These are phyloP conservation scores for Cantharis rufa DNA, from an alignment of 2,888 invertebrate genomes.

Conservation along the genomic window DNA sequence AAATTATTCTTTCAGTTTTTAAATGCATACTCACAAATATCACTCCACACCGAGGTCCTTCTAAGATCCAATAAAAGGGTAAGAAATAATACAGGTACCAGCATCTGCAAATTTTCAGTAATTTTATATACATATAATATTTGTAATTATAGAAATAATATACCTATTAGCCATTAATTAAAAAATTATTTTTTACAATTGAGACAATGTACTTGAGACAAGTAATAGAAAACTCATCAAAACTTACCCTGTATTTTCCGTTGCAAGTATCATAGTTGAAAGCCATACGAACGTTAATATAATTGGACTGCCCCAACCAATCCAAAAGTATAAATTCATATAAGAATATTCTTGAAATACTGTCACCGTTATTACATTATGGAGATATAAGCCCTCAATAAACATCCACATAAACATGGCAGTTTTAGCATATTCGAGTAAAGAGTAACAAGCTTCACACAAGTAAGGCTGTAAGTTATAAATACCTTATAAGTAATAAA, in stretches of 20 bases:
- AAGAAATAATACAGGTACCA: conserved; percentile 87
- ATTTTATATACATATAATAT: no score
- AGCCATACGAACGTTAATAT: conserved; percentile 73
- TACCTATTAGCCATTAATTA: no score
- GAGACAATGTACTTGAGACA: background rate
- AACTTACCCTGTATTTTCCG: conserved; percentile 44
- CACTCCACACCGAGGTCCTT: conserved; percentile 81
- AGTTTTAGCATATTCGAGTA: conserved; percentile 86
- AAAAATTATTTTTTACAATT: no score
- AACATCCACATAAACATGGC: conserved; percentile 98
- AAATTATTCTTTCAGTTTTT: background rate
- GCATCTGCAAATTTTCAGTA: conserved; percentile 58
- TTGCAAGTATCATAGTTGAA: conserved; percentile 56
- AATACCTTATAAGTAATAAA: no score
- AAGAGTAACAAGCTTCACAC: conserved; percentile 77
- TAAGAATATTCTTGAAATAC: conserved; percentile 69
- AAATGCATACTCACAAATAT: conserved; percentile 69
- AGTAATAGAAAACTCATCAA: background rate
- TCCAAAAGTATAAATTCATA: conserved; percentile 64
- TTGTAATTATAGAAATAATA: no score
- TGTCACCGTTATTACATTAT: conserved; percentile 79
- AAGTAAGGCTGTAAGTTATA: conserved; percentile 68
- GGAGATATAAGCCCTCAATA: conserved; percentile 88
- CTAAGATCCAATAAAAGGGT: conserved; percentile 85
- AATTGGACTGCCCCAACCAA: conserved; percentile 78